Percentiles rank a stretch among this genome's conserved stretches.
Evolutionary conservation across 2,888 invertebrate species (phyloP).

Genomic region (Trichopoda pennipes): DNA sequence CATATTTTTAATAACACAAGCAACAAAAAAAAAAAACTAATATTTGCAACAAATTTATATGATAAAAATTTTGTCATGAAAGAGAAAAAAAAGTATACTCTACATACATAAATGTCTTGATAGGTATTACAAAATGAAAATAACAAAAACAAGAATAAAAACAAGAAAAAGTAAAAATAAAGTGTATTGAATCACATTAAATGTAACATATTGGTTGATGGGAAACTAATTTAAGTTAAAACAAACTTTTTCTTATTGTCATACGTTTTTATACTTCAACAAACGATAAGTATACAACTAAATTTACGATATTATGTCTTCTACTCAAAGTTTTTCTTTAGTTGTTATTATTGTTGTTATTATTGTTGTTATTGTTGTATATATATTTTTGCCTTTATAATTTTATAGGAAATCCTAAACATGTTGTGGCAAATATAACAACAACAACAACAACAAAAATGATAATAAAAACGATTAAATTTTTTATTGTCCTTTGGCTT

Average conservation of each 20-base stretch:
- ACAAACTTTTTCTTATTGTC: constrained; percentile 42
- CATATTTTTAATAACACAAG: constrained; percentile 38
- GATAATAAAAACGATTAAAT: constrained; percentile 33
- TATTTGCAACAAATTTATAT: background rate
- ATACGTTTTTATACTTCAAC: constrained; percentile 11
- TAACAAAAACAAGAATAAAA: constrained; percentile 6
- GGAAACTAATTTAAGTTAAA: constrained; percentile 63
- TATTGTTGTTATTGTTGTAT: too few species aligned
- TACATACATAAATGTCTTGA: background rate
- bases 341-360: background rate
- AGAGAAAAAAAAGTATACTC: background rate
- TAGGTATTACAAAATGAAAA: constrained; percentile 5
- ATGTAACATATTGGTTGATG: constrained; percentile 62
- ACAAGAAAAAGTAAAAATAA: background rate
- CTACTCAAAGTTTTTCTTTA: constrained; percentile 19
- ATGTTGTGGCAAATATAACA: constrained; percentile 30
- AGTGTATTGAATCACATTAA: constrained; percentile 55
- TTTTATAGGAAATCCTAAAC: constrained; percentile 6
- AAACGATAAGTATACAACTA: background rate
- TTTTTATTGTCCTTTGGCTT: constrained; percentile 15
- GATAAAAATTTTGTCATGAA: background rate
- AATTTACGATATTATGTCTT: constrained; percentile 44
- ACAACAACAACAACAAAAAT: too few species aligned
- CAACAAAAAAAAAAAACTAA: background rate
- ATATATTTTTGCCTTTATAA: background rate